Conservation (phyloP, 2,113 vertebrate genomes). For the Leucosticte australis region DNA sequence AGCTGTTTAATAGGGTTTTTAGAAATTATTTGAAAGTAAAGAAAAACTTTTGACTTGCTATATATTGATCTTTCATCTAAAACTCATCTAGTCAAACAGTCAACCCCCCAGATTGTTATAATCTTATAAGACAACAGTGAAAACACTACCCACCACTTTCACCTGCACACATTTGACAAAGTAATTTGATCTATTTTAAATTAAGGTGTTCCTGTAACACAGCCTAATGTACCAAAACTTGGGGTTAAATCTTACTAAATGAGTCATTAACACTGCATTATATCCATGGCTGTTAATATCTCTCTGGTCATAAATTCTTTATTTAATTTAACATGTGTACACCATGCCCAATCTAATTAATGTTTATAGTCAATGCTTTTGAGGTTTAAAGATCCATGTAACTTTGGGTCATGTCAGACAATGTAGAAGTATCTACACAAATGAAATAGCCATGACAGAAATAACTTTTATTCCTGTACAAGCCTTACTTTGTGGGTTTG, state of each 20-base stretch:
- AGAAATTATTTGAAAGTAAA: neutral
- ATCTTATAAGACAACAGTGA: neutral
- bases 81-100: neutral
- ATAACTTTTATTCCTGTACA: neutral
- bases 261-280: constrained; percentile 12
- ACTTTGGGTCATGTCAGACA: neutral
- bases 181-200: constrained; percentile 15
- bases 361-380: neutral
- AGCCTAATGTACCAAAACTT: neutral
- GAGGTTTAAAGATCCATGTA: neutral
- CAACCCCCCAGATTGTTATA: neutral
- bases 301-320: neutral
- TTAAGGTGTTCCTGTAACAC: neutral
- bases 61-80: neutral
- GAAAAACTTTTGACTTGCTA: neutral
- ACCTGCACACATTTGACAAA: neutral
- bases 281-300: neutral
- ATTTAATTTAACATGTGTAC: neutral
- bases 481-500: neutral
- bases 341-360: neutral
- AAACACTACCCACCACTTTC: neutral
- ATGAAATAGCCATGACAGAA: neutral
- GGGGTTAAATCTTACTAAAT: neutral
- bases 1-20: constrained; percentile 12
- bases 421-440: neutral